A percentile compares a stretch with the other conserved stretches of the same genome.
phyloP scores from a whole-genome alignment of 2,797 vertebrate species.

The Columba guinea region DNA sequence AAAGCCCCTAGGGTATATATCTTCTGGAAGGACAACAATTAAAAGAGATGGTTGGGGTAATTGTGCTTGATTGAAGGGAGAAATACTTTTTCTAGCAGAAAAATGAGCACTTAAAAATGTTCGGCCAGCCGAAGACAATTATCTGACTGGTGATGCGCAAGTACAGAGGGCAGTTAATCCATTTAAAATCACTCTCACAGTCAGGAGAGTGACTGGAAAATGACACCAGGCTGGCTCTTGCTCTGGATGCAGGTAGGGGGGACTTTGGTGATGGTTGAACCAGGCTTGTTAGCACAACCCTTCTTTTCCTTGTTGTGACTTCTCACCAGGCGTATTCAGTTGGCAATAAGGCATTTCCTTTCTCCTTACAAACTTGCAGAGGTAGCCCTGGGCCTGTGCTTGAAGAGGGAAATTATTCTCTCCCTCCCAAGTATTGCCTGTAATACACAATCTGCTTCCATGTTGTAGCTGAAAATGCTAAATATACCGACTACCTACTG shows the following conservation, averaged over 20 bases:
- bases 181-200: neutral
- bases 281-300: neutral
- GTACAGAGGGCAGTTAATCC: neutral
- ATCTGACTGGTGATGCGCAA: neutral
- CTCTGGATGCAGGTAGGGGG: neutral
- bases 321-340: neutral
- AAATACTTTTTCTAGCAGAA: conserved; percentile 46
- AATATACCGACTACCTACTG: accelerated
- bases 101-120: conserved; percentile 53
- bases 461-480: neutral
- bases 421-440: neutral
- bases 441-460: neutral
- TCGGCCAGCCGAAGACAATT: conserved; percentile 10
- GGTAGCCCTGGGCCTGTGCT: neutral
- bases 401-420: neutral
- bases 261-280: accelerated
- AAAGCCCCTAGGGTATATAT: neutral
- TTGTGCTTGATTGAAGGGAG: conserved; percentile 11
- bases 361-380: neutral
- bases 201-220: neutral
- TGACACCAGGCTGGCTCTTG: neutral
- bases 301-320: neutral
- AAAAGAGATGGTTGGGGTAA: neutral
- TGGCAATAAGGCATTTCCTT: neutral
- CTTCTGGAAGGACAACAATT: conserved; percentile 34